Base-by-base conservation (phyloP, 2,797 vertebrate species). In the Valencia hispanica region DNA sequence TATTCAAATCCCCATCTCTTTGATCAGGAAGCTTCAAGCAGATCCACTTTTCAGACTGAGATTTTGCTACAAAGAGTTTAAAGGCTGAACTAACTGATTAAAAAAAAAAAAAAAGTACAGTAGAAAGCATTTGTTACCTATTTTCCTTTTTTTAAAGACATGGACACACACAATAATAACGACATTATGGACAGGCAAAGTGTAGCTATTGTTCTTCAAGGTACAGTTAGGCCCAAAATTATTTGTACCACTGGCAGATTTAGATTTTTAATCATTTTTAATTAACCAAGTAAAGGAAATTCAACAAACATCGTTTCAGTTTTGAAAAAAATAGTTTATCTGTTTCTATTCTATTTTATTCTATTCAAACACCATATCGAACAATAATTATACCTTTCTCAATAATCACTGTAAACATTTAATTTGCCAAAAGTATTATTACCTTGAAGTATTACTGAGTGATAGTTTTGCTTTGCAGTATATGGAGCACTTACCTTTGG, bases 401-500 rank as follows among this genome's bases (percentile, higher is more conserved):
- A 63, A 6, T 34, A 63, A 63, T 17, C 17, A 39, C 39, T 65
- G 5, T 36, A 39, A 22, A 65, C 8, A 1, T 39, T 68, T 18
- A 43, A 68, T 45, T n/a, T 68, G 15, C 14, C 41, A 45, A 10
- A 41, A 55, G 0, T 27, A 55, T 55, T n/a, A 12, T 11, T 55
- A 4, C 18, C 4, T 15, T 4, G 47, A 5, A 39, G 10, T 10
- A 65, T 22, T 34, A 65, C 65, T 17, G 25, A n/a, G 5, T 43
- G 4, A 43, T 45, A 25, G 5, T 43, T 68, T 45, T 15, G 17
- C 43, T 74, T 2, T 45, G 74, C 1, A 47, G 50, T n/a, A 53
- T 20, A 14, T 2, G 20, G 25, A 12, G 4, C 17, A 79, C 25
- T 86, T 96, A 97, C 98, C 97, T 99, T 99, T 9, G 97, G 97